phyloP scores from a whole-genome alignment of 2,797 vertebrate species.

The Thamnophis elegans region DNA sequence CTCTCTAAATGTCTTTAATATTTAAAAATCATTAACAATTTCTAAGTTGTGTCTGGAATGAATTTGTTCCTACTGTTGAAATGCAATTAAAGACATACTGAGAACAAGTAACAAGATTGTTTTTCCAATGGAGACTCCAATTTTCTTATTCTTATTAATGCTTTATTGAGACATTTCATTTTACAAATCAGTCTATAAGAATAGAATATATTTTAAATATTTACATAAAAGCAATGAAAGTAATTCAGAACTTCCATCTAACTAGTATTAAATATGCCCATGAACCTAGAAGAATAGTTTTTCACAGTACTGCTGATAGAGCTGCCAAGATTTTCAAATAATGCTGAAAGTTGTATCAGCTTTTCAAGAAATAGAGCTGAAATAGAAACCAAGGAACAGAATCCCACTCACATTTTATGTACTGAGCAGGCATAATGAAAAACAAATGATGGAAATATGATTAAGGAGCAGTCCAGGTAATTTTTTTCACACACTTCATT shows the following conservation, averaged over 20 bases:
- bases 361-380: neutral
- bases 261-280: neutral
- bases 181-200: neutral
- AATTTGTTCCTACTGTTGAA: neutral
- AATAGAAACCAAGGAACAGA: neutral
- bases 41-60: neutral
- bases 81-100: neutral
- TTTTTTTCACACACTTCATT: neutral
- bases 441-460: neutral
- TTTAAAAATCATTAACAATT: neutral
- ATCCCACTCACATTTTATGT: neutral
- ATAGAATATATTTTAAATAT: neutral
- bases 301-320: neutral
- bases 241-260: neutral
- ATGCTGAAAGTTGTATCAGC: neutral
- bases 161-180: neutral
- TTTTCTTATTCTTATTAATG: neutral
- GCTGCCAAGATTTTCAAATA: neutral
- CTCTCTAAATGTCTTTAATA: neutral
- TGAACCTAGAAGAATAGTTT: neutral
- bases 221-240: neutral
- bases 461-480: neutral
- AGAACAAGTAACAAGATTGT: neutral
- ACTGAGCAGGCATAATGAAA: neutral
- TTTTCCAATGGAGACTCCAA: neutral